These are phyloP conservation scores for Ectropis crepuscularia DNA, from an alignment of 2,888 invertebrate genomes.

Conservation along the genomic window DNA sequence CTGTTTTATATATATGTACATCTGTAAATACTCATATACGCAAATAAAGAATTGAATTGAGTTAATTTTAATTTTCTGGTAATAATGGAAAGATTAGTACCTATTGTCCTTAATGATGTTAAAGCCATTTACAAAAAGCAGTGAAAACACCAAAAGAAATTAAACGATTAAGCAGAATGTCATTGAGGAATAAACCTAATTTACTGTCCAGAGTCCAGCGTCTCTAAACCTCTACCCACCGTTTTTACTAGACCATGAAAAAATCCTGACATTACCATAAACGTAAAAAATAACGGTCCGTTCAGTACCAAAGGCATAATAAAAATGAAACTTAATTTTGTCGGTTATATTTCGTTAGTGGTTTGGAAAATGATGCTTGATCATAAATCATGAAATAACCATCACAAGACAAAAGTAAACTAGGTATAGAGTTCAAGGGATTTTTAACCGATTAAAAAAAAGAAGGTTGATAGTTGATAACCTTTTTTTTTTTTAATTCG, in stretches of 20 bases:
- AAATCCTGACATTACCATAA: conserved; percentile 37
- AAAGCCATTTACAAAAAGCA: conserved; percentile 1
- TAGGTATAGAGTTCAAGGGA: too few relatives aligned
- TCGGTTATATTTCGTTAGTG: conserved; percentile 3
- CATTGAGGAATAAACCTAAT: conserved; percentile 35
- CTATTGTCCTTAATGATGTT: too few relatives aligned
- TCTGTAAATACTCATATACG: too few relatives aligned
- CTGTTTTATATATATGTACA: too few relatives aligned
- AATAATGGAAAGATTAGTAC: too few relatives aligned
- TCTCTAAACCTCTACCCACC: conserved; percentile 23
- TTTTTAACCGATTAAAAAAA: too few relatives aligned
- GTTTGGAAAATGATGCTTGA: conserved; percentile 4
- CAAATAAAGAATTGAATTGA: too few relatives aligned
- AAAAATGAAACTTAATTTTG: conserved; percentile 30
- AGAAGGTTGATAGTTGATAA: too few relatives aligned
- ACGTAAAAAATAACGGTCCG: conserved; percentile 38
- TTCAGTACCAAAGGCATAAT: conserved; percentile 22
- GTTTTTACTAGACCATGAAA: conserved; percentile 37
- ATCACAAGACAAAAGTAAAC: too few relatives aligned
- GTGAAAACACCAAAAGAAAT: conserved; percentile 11
- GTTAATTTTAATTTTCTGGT: too few relatives aligned
- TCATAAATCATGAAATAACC: background rate
- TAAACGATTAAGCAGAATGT: conserved; percentile 30
- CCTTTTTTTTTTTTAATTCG: too few relatives aligned
- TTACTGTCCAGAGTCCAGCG: conserved; percentile 25